A percentile compares a stretch with the other conserved stretches of the same genome.
Conservation (phyloP, 2,113 vertebrate genomes). For the Clarias batrachus region DNA sequence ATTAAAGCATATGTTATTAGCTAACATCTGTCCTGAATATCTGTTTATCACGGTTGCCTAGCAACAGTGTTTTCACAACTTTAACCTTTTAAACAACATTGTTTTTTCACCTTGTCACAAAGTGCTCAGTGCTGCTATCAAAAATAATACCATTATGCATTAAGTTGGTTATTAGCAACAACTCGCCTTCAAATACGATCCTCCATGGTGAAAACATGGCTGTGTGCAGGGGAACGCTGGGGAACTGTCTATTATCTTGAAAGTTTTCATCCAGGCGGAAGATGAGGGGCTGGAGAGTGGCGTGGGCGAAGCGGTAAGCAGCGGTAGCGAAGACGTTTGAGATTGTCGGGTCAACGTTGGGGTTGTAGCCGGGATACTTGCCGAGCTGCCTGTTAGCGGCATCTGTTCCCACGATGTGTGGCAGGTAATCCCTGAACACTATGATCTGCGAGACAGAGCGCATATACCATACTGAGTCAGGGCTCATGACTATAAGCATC, state of each 20-base stretch:
- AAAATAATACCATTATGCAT: background rate
- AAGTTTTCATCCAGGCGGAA: constrained; percentile 72
- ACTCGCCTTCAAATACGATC: constrained; percentile 78
- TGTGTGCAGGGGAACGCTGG: constrained; percentile 70
- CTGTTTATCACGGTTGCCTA: background rate
- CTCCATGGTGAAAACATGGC: constrained; percentile 85
- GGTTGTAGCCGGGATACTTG: constrained; percentile 68
- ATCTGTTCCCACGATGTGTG: constrained; percentile 67
- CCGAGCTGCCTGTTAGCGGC: constrained; percentile 64
- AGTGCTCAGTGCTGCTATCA: background rate
- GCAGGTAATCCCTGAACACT: constrained; percentile 84
- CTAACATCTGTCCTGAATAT: background rate
- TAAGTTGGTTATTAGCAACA: background rate
- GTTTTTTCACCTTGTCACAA: background rate
- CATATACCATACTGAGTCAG: background rate
- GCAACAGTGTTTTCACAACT: background rate
- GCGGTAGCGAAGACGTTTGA: constrained; percentile 83
- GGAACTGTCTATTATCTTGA: constrained; percentile 58
- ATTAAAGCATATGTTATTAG: background rate
- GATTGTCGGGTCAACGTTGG: constrained; percentile 78
- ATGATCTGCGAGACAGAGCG: constrained; percentile 71
- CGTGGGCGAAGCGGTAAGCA: constrained; percentile 85
- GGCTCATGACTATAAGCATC: too few species aligned
- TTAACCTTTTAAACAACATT: background rate
- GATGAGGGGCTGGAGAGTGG: constrained; percentile 78